Base-by-base conservation (phyloP, 2,888 invertebrate species). In the Chrysolina oricalcia region DNA sequence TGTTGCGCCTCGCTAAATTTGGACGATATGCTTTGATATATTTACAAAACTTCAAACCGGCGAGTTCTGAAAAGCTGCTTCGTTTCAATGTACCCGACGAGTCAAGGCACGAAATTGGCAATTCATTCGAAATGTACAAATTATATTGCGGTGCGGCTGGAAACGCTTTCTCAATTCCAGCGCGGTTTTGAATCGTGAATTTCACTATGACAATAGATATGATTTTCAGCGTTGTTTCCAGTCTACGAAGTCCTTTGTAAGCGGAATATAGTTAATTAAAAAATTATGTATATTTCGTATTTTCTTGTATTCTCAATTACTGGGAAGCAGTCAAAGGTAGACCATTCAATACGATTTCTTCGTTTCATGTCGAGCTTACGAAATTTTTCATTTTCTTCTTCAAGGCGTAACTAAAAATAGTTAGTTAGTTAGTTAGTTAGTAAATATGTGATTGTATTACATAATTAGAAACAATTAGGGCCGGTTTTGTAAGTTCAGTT, bases 11-110 rank as follows among this genome's bases (percentile, higher is more conserved):
- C 23, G 6, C 11, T 56, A 0, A 56, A 19, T 56, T 21, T 19
- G 56, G 13, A 21, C n/a, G 11, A 56, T 56, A 13, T 19, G 35
- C 56, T 56, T 56, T 56, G 56, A 23, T 19, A 56, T 56, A 56
- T 56, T 56, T 19, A 56, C 19, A 6, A 56, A 56, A 56, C 56
- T 56, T 56, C 15, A 19, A 56, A 23, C 56, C 56, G 3, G 8
- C 23, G 56, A 56, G 23, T 56, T 23, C 56, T 10, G 10, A 23
- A 56, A 56, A 23, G 56, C 19, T 56, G 56, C 19, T 56, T 56
- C 19, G 56, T 23, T 56, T 15, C 23, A 23, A 21, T 23, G 21
- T 15, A 19, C 15, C 4, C 5, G 56, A 21, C n/a, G 15, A 56
- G 56, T 56, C 23, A 56, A 56, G 4, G 56, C 56, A 21, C 19